These are phyloP conservation scores for Oncorhynchus kisutch DNA, from an alignment of 2,113 vertebrate genomes.

Conservation along the genomic window DNA sequence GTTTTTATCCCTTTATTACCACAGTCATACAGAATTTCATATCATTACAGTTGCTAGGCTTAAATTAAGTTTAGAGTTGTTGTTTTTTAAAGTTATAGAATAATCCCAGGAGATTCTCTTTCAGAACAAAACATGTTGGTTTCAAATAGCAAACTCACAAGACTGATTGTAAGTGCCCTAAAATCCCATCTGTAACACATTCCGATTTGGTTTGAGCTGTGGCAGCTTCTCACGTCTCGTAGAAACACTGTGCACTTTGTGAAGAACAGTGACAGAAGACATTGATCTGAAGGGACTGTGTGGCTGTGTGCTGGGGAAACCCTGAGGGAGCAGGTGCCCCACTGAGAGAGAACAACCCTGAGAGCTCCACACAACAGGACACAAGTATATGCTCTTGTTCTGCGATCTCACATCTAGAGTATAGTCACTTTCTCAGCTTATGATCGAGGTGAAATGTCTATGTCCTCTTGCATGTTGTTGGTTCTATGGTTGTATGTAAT, in stretches of 20 bases:
- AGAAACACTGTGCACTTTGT: constrained; percentile 62
- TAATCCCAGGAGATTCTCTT: constrained; percentile 42
- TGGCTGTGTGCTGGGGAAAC: not conserved
- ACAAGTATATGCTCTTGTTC: not conserved
- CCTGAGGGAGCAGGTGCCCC: constrained; percentile 30
- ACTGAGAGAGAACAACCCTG: constrained; percentile 58
- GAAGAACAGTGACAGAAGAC: constrained; percentile 60
- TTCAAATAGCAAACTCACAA: constrained; percentile 43
- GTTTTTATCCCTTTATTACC: constrained; percentile 27
- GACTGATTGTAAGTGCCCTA: constrained; percentile 21
- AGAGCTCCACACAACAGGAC: constrained; percentile 25
- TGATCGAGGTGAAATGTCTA: not conserved
- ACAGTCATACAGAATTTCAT: constrained; percentile 14
- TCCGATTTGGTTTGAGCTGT: constrained; percentile 59
- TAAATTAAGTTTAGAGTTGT: constrained; percentile 28
- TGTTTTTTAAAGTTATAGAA: constrained; percentile 44
- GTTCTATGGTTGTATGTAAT: not conserved
- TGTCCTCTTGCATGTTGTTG: not conserved
- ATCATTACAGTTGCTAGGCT: constrained; percentile 9
- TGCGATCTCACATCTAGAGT: not conserved
- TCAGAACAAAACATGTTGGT: constrained; percentile 23
- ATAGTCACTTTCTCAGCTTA: not conserved
- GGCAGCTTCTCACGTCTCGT: constrained; percentile 39
- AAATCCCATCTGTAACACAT: constrained; percentile 60
- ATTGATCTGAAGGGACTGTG: constrained; percentile 59